Conservation (phyloP, 2,797 vertebrate species). For the Falco naumanni region DNA sequence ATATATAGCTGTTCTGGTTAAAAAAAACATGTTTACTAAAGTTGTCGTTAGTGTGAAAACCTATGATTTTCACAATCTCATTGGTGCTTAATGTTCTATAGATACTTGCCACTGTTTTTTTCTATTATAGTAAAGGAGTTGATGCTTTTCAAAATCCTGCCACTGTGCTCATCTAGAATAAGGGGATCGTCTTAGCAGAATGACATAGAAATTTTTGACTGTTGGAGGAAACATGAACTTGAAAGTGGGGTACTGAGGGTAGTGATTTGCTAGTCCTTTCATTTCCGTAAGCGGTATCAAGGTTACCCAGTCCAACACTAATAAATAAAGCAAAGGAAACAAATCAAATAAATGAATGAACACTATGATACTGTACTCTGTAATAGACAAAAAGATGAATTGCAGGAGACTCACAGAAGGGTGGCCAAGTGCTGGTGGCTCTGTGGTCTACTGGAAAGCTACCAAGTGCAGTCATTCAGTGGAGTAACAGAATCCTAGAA, state of each 20-base stretch:
- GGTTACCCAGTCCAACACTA: neutral
- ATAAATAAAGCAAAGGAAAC: neutral
- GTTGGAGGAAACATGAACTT: neutral
- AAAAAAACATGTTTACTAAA: neutral
- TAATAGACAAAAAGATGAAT: neutral
- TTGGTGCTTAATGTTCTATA: neutral
- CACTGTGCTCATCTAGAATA: neutral
- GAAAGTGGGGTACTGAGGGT: neutral
- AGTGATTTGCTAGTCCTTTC: neutral
- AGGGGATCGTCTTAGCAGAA: neutral
- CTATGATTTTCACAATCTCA: neutral
- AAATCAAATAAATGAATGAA: neutral
- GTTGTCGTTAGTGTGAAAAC: neutral
- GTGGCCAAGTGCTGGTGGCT: neutral
- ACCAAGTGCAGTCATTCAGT: neutral
- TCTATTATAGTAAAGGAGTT: neutral
- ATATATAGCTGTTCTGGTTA: neutral
- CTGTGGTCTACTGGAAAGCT: neutral
- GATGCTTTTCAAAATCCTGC: neutral
- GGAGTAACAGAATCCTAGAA: neutral
- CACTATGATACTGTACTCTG: fast-evolving
- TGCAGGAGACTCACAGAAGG: neutral
- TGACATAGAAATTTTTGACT: neutral
- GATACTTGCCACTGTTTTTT: neutral
- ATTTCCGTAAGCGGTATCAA: neutral